Conservation (phyloP, 2,797 vertebrate genomes). For the Hapalemur alaotrensis region DNA sequence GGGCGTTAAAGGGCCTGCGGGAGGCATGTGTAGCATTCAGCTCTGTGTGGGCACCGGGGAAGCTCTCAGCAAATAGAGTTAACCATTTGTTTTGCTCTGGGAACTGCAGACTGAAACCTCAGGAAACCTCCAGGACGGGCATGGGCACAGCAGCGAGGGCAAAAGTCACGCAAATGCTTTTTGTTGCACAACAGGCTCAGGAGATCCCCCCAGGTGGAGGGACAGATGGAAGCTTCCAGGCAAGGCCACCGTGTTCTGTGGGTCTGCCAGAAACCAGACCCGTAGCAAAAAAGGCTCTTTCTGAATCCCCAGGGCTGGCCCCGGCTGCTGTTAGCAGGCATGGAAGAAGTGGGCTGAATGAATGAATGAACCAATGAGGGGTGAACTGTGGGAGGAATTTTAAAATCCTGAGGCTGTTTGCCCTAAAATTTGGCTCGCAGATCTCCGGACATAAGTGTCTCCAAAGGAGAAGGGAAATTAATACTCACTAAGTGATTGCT, state of each 20-base stretch:
- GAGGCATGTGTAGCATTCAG: neutral
- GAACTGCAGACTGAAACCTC: neutral
- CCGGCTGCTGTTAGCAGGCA: neutral
- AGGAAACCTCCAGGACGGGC: neutral
- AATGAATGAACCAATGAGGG: neutral
- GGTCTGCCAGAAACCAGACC: neutral
- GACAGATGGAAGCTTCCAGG: neutral
- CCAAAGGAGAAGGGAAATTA: neutral
- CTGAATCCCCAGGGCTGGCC: neutral
- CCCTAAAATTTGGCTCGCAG: neutral
- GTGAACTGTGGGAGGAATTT: neutral
- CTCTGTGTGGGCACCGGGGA: neutral
- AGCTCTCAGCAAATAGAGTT: neutral
- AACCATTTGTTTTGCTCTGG: neutral
- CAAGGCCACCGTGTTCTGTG: fast-evolving
- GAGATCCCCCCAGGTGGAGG: neutral
- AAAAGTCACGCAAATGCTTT: neutral
- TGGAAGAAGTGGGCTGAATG: no score
- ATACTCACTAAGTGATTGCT: neutral
- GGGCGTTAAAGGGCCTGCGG: neutral
- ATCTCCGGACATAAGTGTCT: neutral
- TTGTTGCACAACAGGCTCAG: neutral
- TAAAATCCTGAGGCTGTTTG: neutral
- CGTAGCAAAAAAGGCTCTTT: neutral
- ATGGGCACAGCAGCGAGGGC: no score